Evolutionary conservation across 1,140 invertebrate species (phyloP).

Genomic region (Araneus ventricosus): DNA sequence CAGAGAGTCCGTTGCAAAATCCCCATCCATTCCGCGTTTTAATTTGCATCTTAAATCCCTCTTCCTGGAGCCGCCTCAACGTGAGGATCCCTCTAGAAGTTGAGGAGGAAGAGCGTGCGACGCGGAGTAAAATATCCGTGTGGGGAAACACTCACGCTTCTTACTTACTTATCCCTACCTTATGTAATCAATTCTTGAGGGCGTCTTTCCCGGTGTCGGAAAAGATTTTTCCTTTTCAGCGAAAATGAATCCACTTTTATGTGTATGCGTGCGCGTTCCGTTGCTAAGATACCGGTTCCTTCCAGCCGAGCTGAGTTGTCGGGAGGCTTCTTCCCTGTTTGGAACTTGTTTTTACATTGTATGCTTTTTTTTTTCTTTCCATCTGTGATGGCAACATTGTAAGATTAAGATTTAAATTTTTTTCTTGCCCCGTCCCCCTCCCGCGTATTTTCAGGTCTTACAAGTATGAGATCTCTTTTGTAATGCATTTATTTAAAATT

Average conservation of each 20-base stretch:
- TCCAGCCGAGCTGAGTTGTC: not conserved
- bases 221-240: conserved; percentile 26
- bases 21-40: not conserved
- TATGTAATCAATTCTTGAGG: conserved; percentile 18
- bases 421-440: not conserved
- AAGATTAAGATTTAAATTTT: not conserved
- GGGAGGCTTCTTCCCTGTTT: not conserved
- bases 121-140: not conserved
- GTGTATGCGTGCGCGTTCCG: conserved; percentile 4
- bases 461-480: not conserved
- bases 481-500: not conserved
- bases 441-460: not conserved
- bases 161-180: conserved; percentile 16
- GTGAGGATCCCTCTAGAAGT: not conserved
- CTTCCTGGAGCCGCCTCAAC: not conserved
- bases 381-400: not conserved
- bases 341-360: not conserved
- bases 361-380: not conserved
- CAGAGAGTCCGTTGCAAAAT: not conserved
- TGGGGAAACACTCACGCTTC: not conserved
- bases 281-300: conserved; percentile 36
- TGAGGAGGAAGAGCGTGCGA: not conserved
- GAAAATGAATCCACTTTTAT: conserved; percentile 34
- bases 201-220: not conserved
- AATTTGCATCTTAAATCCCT: conserved; percentile 6